Evolutionary conservation across 1,140 invertebrate genomes (phyloP).

Genomic region (Epicauta chinensis): DNA sequence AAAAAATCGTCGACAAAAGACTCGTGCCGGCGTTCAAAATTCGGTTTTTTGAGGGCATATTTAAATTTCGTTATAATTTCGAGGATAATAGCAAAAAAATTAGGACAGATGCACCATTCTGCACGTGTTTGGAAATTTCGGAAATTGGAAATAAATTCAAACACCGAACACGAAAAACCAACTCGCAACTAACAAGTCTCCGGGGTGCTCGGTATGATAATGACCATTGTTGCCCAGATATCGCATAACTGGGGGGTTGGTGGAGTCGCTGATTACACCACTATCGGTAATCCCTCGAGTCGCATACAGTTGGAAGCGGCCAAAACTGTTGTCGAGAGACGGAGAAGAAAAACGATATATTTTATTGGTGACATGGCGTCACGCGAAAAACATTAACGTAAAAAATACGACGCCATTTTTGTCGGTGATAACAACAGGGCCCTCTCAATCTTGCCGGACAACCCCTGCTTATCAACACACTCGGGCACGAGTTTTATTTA

Average conservation of each 20-base stretch:
- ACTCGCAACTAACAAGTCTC: background rate
- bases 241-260: too few species aligned
- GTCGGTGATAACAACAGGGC: slow-evolving; percentile 19
- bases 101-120: too few species aligned
- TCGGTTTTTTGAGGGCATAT: too few species aligned
- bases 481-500: slow-evolving; percentile 3
- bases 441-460: slow-evolving; percentile 9
- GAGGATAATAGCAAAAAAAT: too few species aligned
- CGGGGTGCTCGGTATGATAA: background rate
- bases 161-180: background rate
- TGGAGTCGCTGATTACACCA: background rate
- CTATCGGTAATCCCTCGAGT: slow-evolving; percentile 14
- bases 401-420: slow-evolving; percentile 25
- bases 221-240: background rate
- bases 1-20: too few species aligned
- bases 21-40: too few species aligned
- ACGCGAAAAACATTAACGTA: slow-evolving; percentile 24
- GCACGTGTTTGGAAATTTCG: background rate
- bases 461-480: slow-evolving; percentile 6
- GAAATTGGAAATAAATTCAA: background rate
- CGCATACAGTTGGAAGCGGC: slow-evolving; percentile 6
- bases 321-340: too few species aligned
- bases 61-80: too few species aligned
- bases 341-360: slow-evolving; percentile 17
- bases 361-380: slow-evolving; percentile 22